Percentiles rank a stretch among this genome's conserved stretches.
Evolutionary conservation across 2,113 vertebrate species (phyloP).

Genomic region (Choloepus hoffmanni): DNA sequence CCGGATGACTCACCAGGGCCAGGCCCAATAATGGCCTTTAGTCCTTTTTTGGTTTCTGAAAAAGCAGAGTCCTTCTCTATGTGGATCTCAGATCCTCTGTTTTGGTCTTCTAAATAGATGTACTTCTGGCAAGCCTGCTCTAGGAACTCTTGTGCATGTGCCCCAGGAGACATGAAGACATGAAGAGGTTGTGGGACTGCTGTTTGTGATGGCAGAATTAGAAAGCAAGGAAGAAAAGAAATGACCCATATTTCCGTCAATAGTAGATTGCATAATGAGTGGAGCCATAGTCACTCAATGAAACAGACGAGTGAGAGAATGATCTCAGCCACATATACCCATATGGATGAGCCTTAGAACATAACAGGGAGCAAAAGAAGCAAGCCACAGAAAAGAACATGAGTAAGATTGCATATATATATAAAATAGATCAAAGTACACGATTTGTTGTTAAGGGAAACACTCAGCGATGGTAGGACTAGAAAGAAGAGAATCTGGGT

Average conservation of each 20-base stretch:
- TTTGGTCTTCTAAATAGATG: neutral
- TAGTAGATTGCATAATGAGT: neutral
- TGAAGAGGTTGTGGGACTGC: neutral
- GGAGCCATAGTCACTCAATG: neutral
- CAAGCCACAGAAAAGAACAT: neutral
- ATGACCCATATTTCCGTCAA: neutral
- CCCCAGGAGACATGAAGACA: neutral
- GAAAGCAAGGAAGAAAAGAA: neutral
- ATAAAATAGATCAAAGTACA: neutral
- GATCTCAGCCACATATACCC: neutral
- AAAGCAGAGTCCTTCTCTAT: neutral
- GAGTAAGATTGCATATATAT: neutral
- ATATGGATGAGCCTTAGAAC: neutral
- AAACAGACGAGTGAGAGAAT: neutral
- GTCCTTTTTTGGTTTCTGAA: neutral
- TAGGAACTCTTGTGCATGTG: neutral
- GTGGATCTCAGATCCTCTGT: neutral
- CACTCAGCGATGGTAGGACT: neutral
- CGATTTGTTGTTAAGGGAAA: neutral
- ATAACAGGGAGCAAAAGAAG: neutral
- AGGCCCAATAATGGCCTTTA: neutral
- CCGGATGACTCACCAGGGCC: neutral
- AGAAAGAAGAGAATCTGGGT: neutral
- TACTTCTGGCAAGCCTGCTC: neutral
- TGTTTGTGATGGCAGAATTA: neutral